Conservation (phyloP, 1,140 invertebrate species). For the Nilaparvata lugens region DNA sequence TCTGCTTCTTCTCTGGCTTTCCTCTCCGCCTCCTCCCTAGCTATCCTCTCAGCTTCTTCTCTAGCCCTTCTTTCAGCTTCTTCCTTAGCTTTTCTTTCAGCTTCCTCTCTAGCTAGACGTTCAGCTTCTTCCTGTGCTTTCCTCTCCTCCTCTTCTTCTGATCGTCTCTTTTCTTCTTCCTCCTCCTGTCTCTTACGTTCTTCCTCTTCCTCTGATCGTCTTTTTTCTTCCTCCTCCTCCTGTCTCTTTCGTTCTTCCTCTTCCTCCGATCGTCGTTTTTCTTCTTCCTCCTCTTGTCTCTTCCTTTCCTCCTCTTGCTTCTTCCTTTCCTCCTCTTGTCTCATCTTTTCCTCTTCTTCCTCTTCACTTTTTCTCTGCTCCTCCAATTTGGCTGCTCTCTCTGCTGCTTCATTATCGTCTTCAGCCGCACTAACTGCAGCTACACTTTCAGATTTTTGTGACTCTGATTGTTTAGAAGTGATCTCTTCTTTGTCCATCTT, state of each 20-base stretch:
- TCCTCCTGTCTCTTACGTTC: constrained; percentile 4
- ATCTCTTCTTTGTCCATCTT: not conserved
- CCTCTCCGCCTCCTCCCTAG: constrained; percentile 19
- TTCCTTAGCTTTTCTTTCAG: constrained; percentile 19
- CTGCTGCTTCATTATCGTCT: not conserved
- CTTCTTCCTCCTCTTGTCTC: constrained; percentile 3
- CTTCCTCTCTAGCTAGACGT: constrained; percentile 25
- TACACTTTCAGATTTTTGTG: constrained; percentile 2
- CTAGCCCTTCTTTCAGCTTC: constrained; percentile 15
- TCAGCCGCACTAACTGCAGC: not conserved
- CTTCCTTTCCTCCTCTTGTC: constrained; percentile 32
- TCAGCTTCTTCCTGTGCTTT: constrained; percentile 37
- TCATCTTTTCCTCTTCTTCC: constrained; percentile 28
- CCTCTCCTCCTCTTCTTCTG: constrained; percentile 37
- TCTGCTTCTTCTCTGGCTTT: constrained; percentile 20
- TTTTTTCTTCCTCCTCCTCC: not conserved
- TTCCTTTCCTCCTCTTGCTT: constrained; percentile 25
- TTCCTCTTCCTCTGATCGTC: constrained; percentile 19
- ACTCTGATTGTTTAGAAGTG: not conserved
- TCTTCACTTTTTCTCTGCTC: constrained; percentile 31
- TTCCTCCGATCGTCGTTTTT: constrained; percentile 8
- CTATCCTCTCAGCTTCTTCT: constrained; percentile 16
- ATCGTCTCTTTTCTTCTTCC: constrained; percentile 27
- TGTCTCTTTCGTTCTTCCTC: no score
- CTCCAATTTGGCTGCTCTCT: not conserved